Conservation (phyloP, 2,888 invertebrate genomes). For the Thereva unica region DNA sequence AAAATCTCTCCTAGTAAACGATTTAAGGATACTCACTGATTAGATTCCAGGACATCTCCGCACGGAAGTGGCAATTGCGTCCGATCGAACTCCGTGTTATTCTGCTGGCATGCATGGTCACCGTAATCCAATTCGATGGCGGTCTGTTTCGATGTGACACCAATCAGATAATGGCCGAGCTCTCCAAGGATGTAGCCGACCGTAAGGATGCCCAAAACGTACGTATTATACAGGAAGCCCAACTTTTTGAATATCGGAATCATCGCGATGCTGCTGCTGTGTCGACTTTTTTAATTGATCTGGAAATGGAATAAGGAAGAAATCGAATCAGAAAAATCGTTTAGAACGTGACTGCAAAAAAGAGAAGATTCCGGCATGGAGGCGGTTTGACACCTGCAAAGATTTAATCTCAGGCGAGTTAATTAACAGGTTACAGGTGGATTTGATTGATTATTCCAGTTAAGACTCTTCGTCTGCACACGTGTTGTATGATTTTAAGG, state of each 20-base stretch:
- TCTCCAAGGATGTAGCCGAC: slow-evolving; percentile 85
- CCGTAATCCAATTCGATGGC: slow-evolving; percentile 85
- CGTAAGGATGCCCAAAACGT: slow-evolving; percentile 78
- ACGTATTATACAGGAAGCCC: slow-evolving; percentile 73
- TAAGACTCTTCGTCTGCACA: too few species aligned
- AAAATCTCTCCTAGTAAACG: too few species aligned
- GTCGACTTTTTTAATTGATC: neutral
- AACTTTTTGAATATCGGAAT: slow-evolving; percentile 61
- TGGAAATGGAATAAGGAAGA: neutral
- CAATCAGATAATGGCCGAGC: slow-evolving; percentile 85
- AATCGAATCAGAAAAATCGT: too few species aligned
- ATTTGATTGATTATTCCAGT: too few species aligned
- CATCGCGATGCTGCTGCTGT: slow-evolving; percentile 44
- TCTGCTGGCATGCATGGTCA: slow-evolving; percentile 82
- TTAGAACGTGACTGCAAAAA: too few species aligned
- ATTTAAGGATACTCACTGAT: slow-evolving; percentile 55
- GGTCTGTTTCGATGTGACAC: slow-evolving; percentile 85
- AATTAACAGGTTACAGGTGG: too few species aligned
- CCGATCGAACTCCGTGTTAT: slow-evolving; percentile 63
- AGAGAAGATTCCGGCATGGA: too few species aligned
- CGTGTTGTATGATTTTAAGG: too few species aligned
- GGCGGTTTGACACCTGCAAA: too few species aligned
- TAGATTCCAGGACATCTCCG: slow-evolving; percentile 62
- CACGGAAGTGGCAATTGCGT: slow-evolving; percentile 63
- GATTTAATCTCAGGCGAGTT: too few species aligned